Base-by-base conservation (phyloP, 1,140 invertebrate species). In the Diachasmimorpha longicaudata region DNA sequence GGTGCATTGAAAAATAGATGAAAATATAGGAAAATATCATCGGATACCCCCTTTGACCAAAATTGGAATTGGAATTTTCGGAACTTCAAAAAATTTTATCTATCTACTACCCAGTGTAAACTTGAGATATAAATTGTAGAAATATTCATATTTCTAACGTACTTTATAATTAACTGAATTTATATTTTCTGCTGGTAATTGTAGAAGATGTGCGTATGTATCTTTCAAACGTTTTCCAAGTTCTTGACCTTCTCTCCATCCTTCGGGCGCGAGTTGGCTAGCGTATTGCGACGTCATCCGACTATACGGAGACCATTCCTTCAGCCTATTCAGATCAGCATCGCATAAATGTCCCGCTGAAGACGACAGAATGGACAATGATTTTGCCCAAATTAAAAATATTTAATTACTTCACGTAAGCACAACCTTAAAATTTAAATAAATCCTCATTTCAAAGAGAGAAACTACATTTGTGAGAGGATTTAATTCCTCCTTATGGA, bases 191-290 rank as follows among this genome's bases (percentile, higher is more conserved):
- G 72, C 72, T 3, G 71, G 4, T 4, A 44, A 25, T 4, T 76
- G 63, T 1, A 83, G 73, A 42, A 83, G 21, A 19, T 80, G 69
- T 8, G 81, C 79, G 36, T 82, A 81, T 48, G 77, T 71, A 31
- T 70, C 77, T 31, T 78, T 82, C 0, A 82, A 25, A 19, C 80
- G 72, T 67, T 75, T 78, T 14, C 79, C 81, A 31, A 83, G 52
- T 4, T 77, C 46, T 9, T 74, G 36, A 13, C 81, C 63, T 21
- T 83, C 82, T 23, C 74, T 52, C 19, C 69, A 63, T 10, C 82
- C 82, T 58, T 82, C 77, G 14, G 46, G 13, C 14, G 46, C 46
- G 4, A 52, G 16, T n/a, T 13, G 5, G 11, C 46, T 52, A 4
- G 46, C 46, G 14, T 52, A 19, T 52, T 52, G 4, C 46, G 13